These are phyloP conservation scores for Zaprionus lachaisei DNA, from an alignment of 1,140 invertebrate species.

Conservation along the genomic window DNA sequence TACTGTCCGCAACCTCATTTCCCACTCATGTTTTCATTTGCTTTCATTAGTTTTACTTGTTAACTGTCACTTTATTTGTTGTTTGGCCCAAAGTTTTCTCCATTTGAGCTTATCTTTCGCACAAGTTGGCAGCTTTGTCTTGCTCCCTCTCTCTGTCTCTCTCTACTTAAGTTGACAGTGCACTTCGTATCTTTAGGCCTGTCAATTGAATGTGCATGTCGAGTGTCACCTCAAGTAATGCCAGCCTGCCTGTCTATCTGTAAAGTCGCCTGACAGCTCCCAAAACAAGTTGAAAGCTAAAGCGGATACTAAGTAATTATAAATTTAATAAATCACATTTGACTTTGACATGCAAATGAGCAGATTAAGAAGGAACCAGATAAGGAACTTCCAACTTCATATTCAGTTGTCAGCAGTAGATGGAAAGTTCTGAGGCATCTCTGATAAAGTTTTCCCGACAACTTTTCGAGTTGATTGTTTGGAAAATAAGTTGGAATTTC, in stretches of 20 bases:
- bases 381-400: neutral
- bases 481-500: neutral
- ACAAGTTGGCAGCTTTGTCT: neutral
- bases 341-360: neutral
- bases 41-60: neutral
- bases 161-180: neutral
- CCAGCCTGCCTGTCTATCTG: neutral
- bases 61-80: neutral
- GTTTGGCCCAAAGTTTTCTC: neutral
- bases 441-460: neutral
- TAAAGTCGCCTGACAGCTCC: neutral
- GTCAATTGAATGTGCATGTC: constrained; percentile 3
- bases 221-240: neutral
- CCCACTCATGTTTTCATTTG: too few species aligned
- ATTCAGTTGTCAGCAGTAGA: neutral
- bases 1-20: too few species aligned
- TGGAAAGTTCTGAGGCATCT: neutral
- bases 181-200: neutral
- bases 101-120: neutral
- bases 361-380: too few species aligned
- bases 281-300: neutral
- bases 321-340: neutral
- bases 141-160: neutral
- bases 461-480: neutral
- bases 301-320: neutral